These are phyloP conservation scores for Pentalonia nigronervosa DNA, from an alignment of 1,140 invertebrate genomes.

Conservation along the genomic window DNA sequence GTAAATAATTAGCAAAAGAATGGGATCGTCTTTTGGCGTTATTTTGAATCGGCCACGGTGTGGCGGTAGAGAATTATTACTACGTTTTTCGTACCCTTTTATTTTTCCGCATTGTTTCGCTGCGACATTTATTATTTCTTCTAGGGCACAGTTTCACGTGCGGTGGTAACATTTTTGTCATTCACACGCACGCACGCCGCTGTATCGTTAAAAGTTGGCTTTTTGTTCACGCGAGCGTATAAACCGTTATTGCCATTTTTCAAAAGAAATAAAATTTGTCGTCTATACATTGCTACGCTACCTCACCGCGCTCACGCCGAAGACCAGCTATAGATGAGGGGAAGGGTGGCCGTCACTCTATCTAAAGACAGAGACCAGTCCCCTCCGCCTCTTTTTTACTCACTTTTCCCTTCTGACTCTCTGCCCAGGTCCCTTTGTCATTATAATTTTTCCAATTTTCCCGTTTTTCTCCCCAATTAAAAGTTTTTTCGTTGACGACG, in stretches of 20 bases:
- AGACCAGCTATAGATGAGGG: neutral
- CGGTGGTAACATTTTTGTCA: slow-evolving; percentile 25
- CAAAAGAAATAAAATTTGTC: slow-evolving; percentile 49
- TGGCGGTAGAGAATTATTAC: slow-evolving; percentile 34
- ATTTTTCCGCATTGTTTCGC: slow-evolving; percentile 40
- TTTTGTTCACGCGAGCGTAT: slow-evolving; percentile 42
- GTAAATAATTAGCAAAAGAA: slow-evolving; percentile 56
- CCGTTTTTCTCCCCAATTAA: slow-evolving; percentile 58
- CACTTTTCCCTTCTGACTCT: neutral
- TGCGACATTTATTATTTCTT: slow-evolving; percentile 27
- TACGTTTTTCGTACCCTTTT: slow-evolving; percentile 44
- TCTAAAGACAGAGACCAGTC: neutral
- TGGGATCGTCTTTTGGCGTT: slow-evolving; percentile 52
- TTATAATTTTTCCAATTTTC: slow-evolving; percentile 58
- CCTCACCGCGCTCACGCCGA: neutral
- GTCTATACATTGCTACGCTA: neutral
- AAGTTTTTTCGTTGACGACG: slow-evolving; percentile 47
- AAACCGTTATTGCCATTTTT: slow-evolving; percentile 54
- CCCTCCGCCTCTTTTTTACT: neutral
- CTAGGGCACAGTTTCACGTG: slow-evolving; percentile 10
- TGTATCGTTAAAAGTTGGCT: slow-evolving; percentile 54
- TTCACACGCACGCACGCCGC: neutral
- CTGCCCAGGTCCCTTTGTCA: slow-evolving; percentile 35
- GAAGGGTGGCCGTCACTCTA: neutral
- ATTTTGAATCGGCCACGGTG: slow-evolving; percentile 17